Evolutionary conservation across 2,797 vertebrate species (phyloP), one percentile per base, ranked within the genome.

Genomic region (Sebastes jordani): DNA sequence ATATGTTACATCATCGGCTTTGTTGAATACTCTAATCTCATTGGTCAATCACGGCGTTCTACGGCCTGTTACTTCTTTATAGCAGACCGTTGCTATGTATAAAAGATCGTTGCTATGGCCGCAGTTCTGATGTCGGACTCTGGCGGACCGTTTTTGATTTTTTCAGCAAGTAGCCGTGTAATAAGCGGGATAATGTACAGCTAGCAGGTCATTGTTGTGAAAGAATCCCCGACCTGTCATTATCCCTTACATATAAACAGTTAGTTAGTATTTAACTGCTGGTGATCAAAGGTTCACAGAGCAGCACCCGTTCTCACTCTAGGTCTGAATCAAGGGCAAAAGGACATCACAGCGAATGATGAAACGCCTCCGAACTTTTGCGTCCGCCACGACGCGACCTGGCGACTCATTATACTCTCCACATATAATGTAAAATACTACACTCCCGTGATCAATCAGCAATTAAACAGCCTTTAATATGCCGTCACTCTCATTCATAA

Each of bases 391-490:
- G 27, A 76, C 86, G 71, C 38, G 63, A 79, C 76, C 61, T 58
- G 30, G 70, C 54, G 34, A 88, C 69, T 92, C 84, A 91, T 92
- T 91, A 89, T 27, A 65, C 52, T 69, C 73, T 62, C 59, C 58
- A 52, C 63, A 81, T 76, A 91, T 91, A 70, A 85, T 88, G 83
- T 89, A 75, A 80, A 92, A 91, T 62, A 82, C 80, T 84, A 74
- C 83, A 83, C 76, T 74, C 74, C 42, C 62, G 87, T 87, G 75
- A 93, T 94, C 89, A 90, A 93, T 93, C 93, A 94, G 84, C 88
- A 89, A 92, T 90, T 93, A 91, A 94, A 89, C 75, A 87, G 90
- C 73, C 71, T 89, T 93, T 91, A 87, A 93, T 91, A 92, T 92
- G 90, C 89, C 63, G 89, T 92, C 91, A 86, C 58, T 81, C 83